Evolutionary conservation across 2,888 invertebrate species (phyloP), one percentile per base, ranked within the genome.

Genomic region (Euplagia quadripunctaria): DNA sequence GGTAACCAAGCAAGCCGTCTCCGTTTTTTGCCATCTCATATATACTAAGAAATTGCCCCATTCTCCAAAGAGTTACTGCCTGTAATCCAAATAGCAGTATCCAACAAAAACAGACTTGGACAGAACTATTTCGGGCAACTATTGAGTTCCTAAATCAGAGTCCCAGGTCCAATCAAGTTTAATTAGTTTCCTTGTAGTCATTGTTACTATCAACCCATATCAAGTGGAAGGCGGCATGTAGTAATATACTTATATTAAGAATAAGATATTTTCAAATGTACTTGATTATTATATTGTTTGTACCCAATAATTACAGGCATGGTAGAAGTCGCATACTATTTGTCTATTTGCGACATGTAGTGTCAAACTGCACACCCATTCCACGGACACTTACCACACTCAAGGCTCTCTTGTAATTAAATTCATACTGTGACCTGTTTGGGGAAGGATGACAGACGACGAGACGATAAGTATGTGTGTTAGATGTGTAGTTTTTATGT

Each of bases 181-280:
- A 51, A 70, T 70, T 70, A 64, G 64, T 70, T 70, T 51, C 70
- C 42, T 3, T 64, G 41, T 41, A 49, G 31, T 63, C 20, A 61
- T 61, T 16, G 20, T 31, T 49, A 17, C 55, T 9, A 20, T 58
- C 14, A 17, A 52, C 70, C 52, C 64, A 52, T 52, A 64, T 52
- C 68, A 68, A 68, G 4, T 14, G 8, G 9, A 46, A 65, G 14
- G 12, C 46, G 65, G 14, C 49, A 17, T 49, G 46, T 20, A 46
- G 49, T 65, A 65, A 46, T 31, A 65, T 55, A 55, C n/a, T 1
- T 52, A 31, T 31, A 31, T 52, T 8, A 52, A 7, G 8, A 52
- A 52, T 0, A 17, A 55, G 9, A 43, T 43, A 5, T n/a, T 55
- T 55, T 55, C 8, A 17, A 1, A 52, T 52, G 52, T 17, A 7